These are phyloP conservation scores for Chloebia gouldiae DNA, from an alignment of 2,113 vertebrate genomes.

Conservation along the genomic window DNA sequence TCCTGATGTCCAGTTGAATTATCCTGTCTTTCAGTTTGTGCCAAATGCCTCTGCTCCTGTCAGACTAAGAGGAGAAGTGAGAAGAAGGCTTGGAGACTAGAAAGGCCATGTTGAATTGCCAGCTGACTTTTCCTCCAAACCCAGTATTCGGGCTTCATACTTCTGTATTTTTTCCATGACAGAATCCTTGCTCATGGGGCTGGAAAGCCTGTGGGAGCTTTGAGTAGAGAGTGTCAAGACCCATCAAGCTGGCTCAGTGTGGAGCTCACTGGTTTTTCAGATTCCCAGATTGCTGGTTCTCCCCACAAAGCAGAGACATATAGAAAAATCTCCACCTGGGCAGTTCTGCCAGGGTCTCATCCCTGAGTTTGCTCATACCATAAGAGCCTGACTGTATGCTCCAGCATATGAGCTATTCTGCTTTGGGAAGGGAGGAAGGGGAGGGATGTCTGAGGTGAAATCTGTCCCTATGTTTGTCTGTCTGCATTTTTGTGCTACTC, in stretches of 20 bases:
- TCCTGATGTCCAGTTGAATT: not conserved
- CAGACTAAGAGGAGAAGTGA: not conserved
- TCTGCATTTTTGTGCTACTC: not conserved
- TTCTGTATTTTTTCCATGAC: not conserved
- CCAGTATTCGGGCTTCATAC: not conserved
- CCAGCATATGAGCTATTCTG: not conserved
- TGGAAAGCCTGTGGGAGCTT: not conserved
- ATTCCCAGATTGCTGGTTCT: not conserved
- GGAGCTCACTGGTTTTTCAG: not conserved
- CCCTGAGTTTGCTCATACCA: not conserved
- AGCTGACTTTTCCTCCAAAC: not conserved
- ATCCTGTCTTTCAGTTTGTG: not conserved
- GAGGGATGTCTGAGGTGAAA: not conserved
- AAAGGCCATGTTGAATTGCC: not conserved
- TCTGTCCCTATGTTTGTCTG: not conserved
- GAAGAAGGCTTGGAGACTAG: not conserved
- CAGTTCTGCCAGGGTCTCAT: not conserved
- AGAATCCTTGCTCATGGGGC: not conserved
- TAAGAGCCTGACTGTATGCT: accelerated
- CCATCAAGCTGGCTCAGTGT: not conserved
- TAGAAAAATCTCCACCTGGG: not conserved
- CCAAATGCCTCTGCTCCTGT: not conserved
- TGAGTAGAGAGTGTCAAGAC: not conserved
- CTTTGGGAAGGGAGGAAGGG: not conserved
- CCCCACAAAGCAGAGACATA: not conserved